Conservation (phyloP, 2,888 invertebrate genomes). For the Hartigia nigra region DNA sequence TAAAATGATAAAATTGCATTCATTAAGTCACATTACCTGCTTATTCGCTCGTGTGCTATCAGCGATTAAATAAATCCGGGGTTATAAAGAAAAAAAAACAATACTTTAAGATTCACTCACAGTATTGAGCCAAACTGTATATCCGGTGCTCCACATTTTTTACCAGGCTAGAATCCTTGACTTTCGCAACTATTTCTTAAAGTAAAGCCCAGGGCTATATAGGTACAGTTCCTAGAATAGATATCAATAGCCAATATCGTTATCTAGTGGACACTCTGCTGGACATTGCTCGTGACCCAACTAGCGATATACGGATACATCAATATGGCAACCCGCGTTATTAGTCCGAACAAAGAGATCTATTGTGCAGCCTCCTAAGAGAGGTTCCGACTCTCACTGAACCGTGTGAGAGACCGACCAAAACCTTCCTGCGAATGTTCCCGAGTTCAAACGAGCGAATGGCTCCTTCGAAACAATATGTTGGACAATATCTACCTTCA, state of each 20-base stretch:
- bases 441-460: neutral
- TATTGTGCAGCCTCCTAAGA: constrained; percentile 31
- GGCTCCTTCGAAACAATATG: neutral
- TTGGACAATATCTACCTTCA: neutral
- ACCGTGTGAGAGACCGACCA: neutral
- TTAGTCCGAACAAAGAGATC: constrained; percentile 43
- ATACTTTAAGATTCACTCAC: neutral
- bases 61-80: neutral
- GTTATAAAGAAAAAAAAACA: neutral
- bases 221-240: neutral
- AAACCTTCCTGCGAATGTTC: neutral
- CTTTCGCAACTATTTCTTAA: neutral
- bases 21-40: neutral
- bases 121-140: neutral
- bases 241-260: neutral
- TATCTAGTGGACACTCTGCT: neutral
- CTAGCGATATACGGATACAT: constrained; percentile 28
- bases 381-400: neutral
- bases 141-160: neutral
- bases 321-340: constrained; percentile 35
- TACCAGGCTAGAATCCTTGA: neutral
- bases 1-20: neutral
- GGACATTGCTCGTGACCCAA: neutral
- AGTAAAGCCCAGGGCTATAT: neutral
- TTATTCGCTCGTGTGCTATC: neutral